Base-by-base conservation (phyloP, 2,113 vertebrate genomes). In the Genyomyrus donnyi region DNA sequence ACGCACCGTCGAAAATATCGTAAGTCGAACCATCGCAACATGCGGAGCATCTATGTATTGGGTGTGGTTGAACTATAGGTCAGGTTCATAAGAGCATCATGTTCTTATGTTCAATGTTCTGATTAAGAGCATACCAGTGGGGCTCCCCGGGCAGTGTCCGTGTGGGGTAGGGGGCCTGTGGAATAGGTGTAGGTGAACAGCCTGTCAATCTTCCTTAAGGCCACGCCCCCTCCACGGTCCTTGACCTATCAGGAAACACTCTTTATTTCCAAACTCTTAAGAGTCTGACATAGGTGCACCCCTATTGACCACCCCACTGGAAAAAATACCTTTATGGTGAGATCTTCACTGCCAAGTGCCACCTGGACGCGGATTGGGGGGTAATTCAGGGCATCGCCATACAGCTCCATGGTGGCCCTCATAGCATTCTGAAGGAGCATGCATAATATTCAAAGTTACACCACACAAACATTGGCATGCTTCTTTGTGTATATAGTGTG, bases 141-240 rank as follows among this genome's bases (percentile, higher is more conserved):
- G 58, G 95, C 96, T 3, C 97, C 98, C 3, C 95, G 96, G 8
- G 98, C 96, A 0, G 96, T 96, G 90, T 98, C 97, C 4, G 96
- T 94, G 90, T 93, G 97, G 88, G 98, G 98, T 39, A 96, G 96
- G 0, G 98, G 98, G 56, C 98, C 98, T 1, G 98, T 99, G 90
- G 98, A 98, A 94, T 99, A 99, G 89, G 98, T 99, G 92, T 99
- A 99, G 92, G 98, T 99, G 91, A 99, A 99, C 7, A 99, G 94
- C 90, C 97, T 93, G 92, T 99, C 98, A 1, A 98, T 99, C 93
- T 99, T 99, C 89, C 98, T 97, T 93, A 99, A 90, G 15, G 98
- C 97, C 91, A 99, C 98, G 7, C 98, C 98, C 53, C 98, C 98
- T 89, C 98, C 98, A 21, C 97, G 97, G 91, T 99, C 98, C 83